Base-by-base conservation (phyloP, 2,113 vertebrate genomes). In the Lepus europaeus region DNA sequence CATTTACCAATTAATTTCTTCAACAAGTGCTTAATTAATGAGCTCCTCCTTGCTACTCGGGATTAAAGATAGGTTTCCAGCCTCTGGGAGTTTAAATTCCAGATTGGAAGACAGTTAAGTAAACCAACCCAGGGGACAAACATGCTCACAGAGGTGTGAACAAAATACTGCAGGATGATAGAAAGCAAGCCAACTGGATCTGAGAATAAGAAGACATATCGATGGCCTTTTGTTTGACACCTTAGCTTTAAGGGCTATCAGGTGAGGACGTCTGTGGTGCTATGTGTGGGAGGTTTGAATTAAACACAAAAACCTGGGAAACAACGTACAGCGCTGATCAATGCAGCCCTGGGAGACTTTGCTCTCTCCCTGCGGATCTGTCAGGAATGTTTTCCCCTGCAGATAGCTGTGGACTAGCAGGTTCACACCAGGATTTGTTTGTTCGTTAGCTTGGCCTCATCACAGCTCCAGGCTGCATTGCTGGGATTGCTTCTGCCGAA, bases 11-110 rank as follows among this genome's bases (percentile, higher is more conserved):
- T 69, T 70, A 33, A 89, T 27, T 9, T 74, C 68, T 77, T 69
- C 70, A 45, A 11, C 64, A 49, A 83, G 59, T 91, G 87, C 39
- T n/a, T 83, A 56, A 63, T 29, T 83, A 56, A 63, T 74, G 53
- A 79, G 68, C 12, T 87, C 66, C n/a, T 39, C 14, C 39, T 25
- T 53, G 39, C 61, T 10, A 20, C n/a, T 33, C 64, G 36, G 64
- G 49, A 91, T 79, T 76, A 56, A 82, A 79, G 59, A 39, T 56
- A 45, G 25, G 20, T 63, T 76, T 80, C 61, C 45, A 77, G 56
- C 16, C 81, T 87, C 64, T 68, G n/a, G 12, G 39, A 76, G 17
- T 92, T 90, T 90, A 86, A 63, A 85, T 70, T 74, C 64, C 66
- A 25, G 66, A 70, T 16, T 10, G 51, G 64, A 89, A 91, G 53